These are phyloP conservation scores for Phrynocephalus vlangalii DNA, from an alignment of 2,797 vertebrate genomes.

Conservation along the genomic window DNA sequence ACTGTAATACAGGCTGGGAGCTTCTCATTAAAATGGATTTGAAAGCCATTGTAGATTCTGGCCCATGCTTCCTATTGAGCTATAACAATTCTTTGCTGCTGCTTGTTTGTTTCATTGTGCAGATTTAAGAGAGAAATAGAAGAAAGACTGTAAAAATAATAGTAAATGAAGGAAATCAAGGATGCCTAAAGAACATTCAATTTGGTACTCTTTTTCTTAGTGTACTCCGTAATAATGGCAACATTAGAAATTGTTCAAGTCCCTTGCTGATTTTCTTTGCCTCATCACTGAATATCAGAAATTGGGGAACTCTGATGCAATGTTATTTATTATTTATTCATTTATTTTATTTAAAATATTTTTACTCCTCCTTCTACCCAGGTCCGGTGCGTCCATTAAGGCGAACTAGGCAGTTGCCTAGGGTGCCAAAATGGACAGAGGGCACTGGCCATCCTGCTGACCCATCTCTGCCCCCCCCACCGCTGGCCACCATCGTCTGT, in stretches of 20 bases:
- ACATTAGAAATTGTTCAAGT: neutral
- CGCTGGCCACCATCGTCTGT: too few species aligned
- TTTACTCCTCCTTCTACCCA: too few species aligned
- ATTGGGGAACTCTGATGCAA: neutral
- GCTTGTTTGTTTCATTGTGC: conserved; percentile 25
- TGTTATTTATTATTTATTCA: too few species aligned
- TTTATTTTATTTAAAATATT: too few species aligned
- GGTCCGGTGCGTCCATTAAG: too few species aligned
- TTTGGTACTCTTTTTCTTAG: conserved; percentile 29
- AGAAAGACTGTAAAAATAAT: conserved; percentile 16
- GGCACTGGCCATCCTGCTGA: too few species aligned
- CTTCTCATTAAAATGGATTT: conserved; percentile 59
- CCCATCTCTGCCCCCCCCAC: too few species aligned
- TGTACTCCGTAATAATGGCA: neutral
- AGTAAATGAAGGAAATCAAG: conserved; percentile 22
- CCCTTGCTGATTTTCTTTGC: neutral
- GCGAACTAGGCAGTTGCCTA: too few species aligned
- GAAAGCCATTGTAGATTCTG: conserved; percentile 51
- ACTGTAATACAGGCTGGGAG: conserved; percentile 50
- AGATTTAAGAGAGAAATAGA: conserved; percentile 3
- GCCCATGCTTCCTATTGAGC: conserved; percentile 45
- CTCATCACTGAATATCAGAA: neutral
- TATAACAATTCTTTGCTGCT: conserved; percentile 39
- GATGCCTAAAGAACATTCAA: conserved; percentile 17
- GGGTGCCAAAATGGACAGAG: too few species aligned